phyloP scores from a whole-genome alignment of 2,797 vertebrate genomes.

The Betta splendens region DNA sequence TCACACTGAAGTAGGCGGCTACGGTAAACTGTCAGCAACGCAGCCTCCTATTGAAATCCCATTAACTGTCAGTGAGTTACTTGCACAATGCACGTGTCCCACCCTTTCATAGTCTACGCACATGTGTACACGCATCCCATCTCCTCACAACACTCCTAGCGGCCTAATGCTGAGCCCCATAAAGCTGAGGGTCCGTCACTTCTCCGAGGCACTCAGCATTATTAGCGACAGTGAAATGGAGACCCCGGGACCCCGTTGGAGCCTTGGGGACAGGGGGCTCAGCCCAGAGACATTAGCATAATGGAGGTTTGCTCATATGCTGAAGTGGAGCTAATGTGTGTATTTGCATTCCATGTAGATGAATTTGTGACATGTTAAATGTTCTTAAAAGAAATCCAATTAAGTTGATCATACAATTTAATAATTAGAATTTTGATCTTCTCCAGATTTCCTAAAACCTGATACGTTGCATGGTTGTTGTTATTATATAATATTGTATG shows the following conservation, averaged over 20 bases:
- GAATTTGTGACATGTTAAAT: slow-evolving; percentile 33
- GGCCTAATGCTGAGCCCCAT: slow-evolving; percentile 52
- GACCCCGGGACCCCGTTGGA: slow-evolving; percentile 65
- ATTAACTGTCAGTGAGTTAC: slow-evolving; percentile 79
- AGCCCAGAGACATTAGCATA: slow-evolving; percentile 64
- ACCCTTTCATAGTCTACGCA: slow-evolving; percentile 14
- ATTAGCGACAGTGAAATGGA: slow-evolving; percentile 58
- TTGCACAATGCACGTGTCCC: slow-evolving; percentile 63
- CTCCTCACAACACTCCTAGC: slow-evolving; percentile 71
- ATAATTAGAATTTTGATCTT: too few relatives aligned
- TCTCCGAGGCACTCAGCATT: slow-evolving; percentile 59
- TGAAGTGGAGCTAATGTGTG: slow-evolving; percentile 16
- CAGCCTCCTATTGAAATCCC: slow-evolving; percentile 73
- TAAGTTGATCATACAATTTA: too few relatives aligned
- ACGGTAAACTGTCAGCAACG: slow-evolving; percentile 67
- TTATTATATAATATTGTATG: background rate
- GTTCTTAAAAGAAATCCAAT: slow-evolving; percentile 27
- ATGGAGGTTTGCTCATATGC: slow-evolving; percentile 42
- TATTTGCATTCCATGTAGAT: slow-evolving; percentile 34
- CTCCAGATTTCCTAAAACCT: too few relatives aligned
- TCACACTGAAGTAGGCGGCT: slow-evolving; percentile 66
- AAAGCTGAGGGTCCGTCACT: slow-evolving; percentile 36
- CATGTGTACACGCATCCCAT: slow-evolving; percentile 42
- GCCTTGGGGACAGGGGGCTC: slow-evolving; percentile 53
- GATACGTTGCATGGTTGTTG: too few relatives aligned